These are phyloP conservation scores for Arenicola marina DNA, from an alignment of 2,888 invertebrate genomes.

Conservation along the genomic window DNA sequence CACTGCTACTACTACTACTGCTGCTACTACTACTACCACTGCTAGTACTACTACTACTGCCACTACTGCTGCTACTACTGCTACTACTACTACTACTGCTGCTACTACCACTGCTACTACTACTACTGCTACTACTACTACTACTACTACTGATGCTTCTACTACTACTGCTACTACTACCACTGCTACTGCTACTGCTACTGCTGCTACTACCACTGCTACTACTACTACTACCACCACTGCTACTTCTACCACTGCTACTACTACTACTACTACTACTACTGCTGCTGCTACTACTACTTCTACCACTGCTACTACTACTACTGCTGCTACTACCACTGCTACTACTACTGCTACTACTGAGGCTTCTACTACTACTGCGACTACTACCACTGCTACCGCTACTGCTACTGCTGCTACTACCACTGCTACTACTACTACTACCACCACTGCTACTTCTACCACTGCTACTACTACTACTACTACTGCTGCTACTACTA, in stretches of 20 bases:
- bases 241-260: no score
- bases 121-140: background rate
- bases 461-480: background rate
- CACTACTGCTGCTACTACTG: conserved; percentile 3
- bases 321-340: conserved; percentile 2
- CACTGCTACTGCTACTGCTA: conserved; percentile 3
- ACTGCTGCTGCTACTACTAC: background rate
- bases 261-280: background rate
- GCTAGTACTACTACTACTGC: background rate
- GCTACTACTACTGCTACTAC: no score
- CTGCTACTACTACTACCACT: no score
- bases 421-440: conserved; percentile 1
- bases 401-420: background rate
- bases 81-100: conserved; percentile 8
- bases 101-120: background rate
- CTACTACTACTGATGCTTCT: no score
- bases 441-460: no score
- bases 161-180: no score
- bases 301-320: no score
- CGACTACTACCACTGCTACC: no score
- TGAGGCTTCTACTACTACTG: no score
- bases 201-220: conserved; percentile 5
- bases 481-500: conserved; percentile 1
- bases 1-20: conserved; percentile 5
- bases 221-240: conserved; percentile 3